A percentile compares a stretch with the other conserved stretches of the same genome.
These are phyloP conservation scores for Pedetes capensis DNA, from an alignment of 2,113 vertebrate genomes.

Conservation along the genomic window DNA sequence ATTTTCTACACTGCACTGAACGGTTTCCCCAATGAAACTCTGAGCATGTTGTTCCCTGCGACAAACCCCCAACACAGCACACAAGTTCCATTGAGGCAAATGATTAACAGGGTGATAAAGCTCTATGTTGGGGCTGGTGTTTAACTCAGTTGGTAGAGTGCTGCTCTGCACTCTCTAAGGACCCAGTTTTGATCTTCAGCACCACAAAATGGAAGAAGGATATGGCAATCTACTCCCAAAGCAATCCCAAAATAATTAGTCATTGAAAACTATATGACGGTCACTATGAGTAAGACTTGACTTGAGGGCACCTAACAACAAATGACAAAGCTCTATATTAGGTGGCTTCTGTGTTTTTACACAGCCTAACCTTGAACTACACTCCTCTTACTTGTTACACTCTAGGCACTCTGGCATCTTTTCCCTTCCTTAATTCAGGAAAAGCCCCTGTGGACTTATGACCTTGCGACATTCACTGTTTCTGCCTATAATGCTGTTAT, in stretches of 20 bases:
- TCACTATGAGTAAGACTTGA: too few species aligned
- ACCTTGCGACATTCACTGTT: background rate
- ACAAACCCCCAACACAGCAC: background rate
- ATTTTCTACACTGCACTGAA: background rate
- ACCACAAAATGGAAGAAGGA: too few species aligned
- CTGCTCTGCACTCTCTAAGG: too few species aligned
- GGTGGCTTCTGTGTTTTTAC: background rate
- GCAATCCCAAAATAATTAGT: too few species aligned
- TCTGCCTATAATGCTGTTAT: background rate
- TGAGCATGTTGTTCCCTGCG: background rate
- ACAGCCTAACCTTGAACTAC: background rate
- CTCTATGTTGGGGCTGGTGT: background rate
- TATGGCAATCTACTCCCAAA: too few species aligned
- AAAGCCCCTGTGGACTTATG: background rate
- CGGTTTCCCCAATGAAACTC: background rate
- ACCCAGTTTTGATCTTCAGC: too few species aligned
- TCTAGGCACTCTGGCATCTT: background rate
- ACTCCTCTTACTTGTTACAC: background rate
- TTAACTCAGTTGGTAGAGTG: too few species aligned
- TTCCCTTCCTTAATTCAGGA: background rate
- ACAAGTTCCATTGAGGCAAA: background rate
- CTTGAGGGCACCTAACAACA: too few species aligned
- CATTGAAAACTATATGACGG: too few species aligned
- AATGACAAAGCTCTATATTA: background rate
- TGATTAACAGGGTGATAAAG: background rate